Conservation (phyloP, 2,797 vertebrate species). For the Melanotaenia nigrans region DNA sequence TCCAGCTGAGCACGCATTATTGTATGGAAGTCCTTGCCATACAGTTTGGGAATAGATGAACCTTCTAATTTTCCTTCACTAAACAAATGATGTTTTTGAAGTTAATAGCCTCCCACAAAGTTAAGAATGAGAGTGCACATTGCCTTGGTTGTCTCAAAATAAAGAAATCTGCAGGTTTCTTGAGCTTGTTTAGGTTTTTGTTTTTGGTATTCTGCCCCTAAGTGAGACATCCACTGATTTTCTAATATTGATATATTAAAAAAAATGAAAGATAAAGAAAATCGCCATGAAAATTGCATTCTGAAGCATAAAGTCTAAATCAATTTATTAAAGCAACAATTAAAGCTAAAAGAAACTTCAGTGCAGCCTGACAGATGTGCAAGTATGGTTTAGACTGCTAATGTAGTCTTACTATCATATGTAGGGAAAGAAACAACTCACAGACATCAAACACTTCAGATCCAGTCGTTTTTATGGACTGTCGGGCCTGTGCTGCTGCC, state of each 20-base stretch:
- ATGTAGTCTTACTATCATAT: background rate
- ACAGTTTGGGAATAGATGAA: background rate
- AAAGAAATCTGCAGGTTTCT: slow-evolving; percentile 1
- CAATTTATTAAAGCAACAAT: background rate
- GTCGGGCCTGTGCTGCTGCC: background rate
- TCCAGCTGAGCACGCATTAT: no score
- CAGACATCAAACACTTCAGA: slow-evolving; percentile 5
- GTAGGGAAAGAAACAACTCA: slow-evolving; percentile 15
- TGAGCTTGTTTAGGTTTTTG: background rate
- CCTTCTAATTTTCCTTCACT: slow-evolving; percentile 1
- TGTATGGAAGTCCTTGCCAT: background rate
- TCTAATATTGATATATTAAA: background rate
- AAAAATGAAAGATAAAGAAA: background rate
- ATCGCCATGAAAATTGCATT: background rate
- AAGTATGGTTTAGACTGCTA: background rate
- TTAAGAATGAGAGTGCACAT: slow-evolving; percentile 7
- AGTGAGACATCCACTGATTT: background rate
- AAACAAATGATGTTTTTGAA: slow-evolving; percentile 4
- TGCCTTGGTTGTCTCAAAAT: slow-evolving; percentile 11
- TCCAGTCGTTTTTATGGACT: slow-evolving; percentile 2
- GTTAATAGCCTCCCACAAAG: slow-evolving; percentile 11
- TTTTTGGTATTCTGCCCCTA: slow-evolving; percentile 1
- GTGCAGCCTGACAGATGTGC: background rate
- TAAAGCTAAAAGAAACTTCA: background rate
- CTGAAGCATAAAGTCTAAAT: background rate